Conservation (phyloP, 2,797 vertebrate species). For the Galagoides demidoff region DNA sequence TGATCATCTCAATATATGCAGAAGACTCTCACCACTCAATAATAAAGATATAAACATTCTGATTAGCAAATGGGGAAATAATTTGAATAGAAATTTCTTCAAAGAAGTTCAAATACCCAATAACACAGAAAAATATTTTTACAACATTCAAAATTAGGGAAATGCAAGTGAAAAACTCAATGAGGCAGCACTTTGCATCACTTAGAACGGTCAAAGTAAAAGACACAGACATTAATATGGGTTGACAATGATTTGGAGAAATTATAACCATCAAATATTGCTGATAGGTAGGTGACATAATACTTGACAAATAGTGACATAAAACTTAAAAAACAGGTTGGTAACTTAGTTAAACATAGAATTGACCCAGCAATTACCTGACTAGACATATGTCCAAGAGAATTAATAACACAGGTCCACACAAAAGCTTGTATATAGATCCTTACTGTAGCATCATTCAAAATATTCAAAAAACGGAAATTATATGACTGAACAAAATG, state of each 20-base stretch:
- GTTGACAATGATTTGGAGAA: neutral
- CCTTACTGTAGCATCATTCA: neutral
- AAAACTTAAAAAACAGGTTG: neutral
- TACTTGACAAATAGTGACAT: neutral
- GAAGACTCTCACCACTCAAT: neutral
- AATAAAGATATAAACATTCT: neutral
- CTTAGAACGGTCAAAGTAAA: neutral
- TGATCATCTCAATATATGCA: too few species aligned
- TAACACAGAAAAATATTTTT: neutral
- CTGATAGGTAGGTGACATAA: neutral
- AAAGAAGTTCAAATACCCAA: neutral
- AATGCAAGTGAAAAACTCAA: neutral
- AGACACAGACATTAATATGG: neutral
- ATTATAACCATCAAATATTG: neutral
- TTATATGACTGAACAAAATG: neutral
- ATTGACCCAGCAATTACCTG: too few species aligned
- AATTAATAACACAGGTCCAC: neutral
- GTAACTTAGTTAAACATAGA: neutral
- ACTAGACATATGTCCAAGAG: neutral
- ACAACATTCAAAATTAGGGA: neutral
- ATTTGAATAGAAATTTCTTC: neutral
- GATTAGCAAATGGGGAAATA: neutral
- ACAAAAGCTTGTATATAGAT: neutral
- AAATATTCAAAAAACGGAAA: neutral
- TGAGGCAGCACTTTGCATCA: neutral